Base-by-base conservation (phyloP, 2,888 invertebrate species). In the Pristionchus maxplancki region DNA sequence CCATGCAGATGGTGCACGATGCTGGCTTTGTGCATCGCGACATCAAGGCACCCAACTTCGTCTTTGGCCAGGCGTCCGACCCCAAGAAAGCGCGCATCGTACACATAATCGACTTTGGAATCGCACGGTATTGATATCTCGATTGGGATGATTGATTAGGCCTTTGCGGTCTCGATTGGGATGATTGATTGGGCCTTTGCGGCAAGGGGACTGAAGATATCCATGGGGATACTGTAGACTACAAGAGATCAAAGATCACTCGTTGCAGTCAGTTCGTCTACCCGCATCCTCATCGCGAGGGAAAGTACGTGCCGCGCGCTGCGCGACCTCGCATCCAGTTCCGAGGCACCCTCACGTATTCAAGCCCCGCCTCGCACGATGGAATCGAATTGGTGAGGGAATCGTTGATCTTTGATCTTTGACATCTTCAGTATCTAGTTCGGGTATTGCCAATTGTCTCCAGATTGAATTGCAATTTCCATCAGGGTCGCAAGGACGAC, bases 281-380 rank as follows among this genome's bases (percentile, higher is more conserved):
- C 17, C 20, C 17, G 4, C 37, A 74, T 71, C 67, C 86, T 58
- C 37, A 37, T 28, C 50, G 9, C 40, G 34, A 44, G 88, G 34
- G 24, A 17, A 4, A 13, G 11, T 53, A 34, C 20, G n/a, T 28
- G 0, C 58, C 58, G 15, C 53, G 78, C 15, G n/a, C 40, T 6
- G 88, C 74, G 28, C 74, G 91, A 15, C 82, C 78, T 37, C 85
- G 82, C 28, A 88, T 81, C 44, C 90, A 91, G 48, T 91, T 91
- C 88, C 89, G 91, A 37, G 91, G 91, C 81, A 91, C 91, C n/a
- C 31, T 84, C 50, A 90, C 89, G 48, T 91, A 90, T 82, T 88
- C 89, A 34, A 89, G 91, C 53, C 89, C 90, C 13, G 31, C 67
- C 44, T 90, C 91, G 88, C 91, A 91, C 87, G 86, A 84, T 34